These are phyloP conservation scores for Ophioderma brevispina DNA, from an alignment of 35 echinoderm and acorn worm species.

Conservation along the genomic window DNA sequence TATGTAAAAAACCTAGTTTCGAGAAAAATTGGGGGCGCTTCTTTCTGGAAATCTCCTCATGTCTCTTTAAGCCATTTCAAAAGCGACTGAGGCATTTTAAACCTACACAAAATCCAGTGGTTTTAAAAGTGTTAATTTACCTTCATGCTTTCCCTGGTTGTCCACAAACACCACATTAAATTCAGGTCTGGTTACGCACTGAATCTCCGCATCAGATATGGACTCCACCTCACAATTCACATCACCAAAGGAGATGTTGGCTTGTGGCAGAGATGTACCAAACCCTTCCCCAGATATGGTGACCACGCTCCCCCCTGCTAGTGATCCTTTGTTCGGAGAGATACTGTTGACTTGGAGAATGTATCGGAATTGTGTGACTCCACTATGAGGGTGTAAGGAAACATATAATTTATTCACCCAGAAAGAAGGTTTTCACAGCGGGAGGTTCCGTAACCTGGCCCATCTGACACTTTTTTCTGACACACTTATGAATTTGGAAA, in stretches of 20 bases:
- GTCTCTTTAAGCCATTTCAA: too few relatives aligned
- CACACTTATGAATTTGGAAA: too few relatives aligned
- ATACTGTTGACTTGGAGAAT: conserved; percentile 65
- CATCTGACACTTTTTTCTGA: too few relatives aligned
- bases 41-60: too few relatives aligned
- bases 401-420: too few relatives aligned
- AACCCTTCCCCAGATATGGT: conserved; percentile 77
- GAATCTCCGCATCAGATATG: conserved; percentile 41
- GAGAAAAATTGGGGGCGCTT: too few relatives aligned
- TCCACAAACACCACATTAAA: conserved; percentile 33
- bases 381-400: too few relatives aligned
- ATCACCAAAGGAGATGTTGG: conserved; percentile 55
- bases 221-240: conserved; percentile 42
- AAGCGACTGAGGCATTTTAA: too few relatives aligned
- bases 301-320: conserved; percentile 65
- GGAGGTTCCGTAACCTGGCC: too few relatives aligned
- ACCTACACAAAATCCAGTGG: too few relatives aligned
- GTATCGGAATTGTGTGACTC: conserved; percentile 39
- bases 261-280: conserved; percentile 28
- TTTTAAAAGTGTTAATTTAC: conserved; percentile 37
- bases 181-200: conserved; percentile 17
- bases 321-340: conserved; percentile 63
- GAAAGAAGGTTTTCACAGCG: too few relatives aligned
- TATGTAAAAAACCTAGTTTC: too few relatives aligned
- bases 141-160: conserved; percentile 70